Evolutionary conservation across 2,113 vertebrate genomes (phyloP).

Genomic region (Paedocypris sp.): DNA sequence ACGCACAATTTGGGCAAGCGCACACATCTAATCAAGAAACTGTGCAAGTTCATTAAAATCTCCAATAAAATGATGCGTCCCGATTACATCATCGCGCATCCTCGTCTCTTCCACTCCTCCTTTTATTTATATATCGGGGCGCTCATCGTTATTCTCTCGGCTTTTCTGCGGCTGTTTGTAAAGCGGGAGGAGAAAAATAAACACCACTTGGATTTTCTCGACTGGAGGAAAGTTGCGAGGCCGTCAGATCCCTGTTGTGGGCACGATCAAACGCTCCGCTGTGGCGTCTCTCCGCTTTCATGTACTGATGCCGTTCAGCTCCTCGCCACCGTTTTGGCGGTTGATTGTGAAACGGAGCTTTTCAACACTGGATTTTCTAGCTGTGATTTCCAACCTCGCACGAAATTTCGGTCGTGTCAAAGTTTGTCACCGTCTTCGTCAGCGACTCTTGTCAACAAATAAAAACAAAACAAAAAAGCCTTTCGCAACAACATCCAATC

Average conservation of each 20-base stretch:
- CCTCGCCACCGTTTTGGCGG: slow-evolving; percentile 24
- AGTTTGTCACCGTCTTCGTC: no score
- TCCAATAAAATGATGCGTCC: no score
- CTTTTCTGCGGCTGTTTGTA: neutral
- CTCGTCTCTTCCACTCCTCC: neutral
- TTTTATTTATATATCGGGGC: slow-evolving; percentile 14
- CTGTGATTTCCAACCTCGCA: neutral
- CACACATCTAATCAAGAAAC: no score
- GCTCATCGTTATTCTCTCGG: slow-evolving; percentile 17
- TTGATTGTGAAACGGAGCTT: slow-evolving; percentile 21
- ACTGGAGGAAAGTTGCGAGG: slow-evolving; percentile 9
- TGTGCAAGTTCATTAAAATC: no score
- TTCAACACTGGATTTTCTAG: neutral
- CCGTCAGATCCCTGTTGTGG: slow-evolving; percentile 21
- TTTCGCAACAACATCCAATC: no score
- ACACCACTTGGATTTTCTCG: neutral
- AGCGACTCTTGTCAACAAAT: no score
- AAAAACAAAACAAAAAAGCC: no score
- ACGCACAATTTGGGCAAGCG: no score
- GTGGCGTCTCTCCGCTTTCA: slow-evolving; percentile 25
- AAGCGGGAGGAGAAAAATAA: slow-evolving; percentile 3
- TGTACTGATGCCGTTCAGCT: slow-evolving; percentile 22
- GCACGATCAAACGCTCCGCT: slow-evolving; percentile 36
- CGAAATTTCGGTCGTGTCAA: no score
- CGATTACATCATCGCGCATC: no score